These are phyloP conservation scores for Ceyx cyanopectus DNA, from an alignment of 2,113 vertebrate species.

Conservation along the genomic window DNA sequence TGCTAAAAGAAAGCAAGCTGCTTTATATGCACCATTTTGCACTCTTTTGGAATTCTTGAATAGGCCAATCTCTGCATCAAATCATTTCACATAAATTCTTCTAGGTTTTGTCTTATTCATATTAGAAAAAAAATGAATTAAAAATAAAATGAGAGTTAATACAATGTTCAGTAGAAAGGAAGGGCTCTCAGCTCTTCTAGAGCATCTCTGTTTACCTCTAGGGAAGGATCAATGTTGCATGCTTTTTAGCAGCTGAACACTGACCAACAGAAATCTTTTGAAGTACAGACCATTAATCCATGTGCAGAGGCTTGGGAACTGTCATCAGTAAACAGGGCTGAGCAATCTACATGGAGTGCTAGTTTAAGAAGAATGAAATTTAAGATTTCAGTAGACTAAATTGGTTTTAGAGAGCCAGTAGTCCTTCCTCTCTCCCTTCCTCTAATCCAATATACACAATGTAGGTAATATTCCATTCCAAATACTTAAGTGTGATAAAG, in stretches of 20 bases:
- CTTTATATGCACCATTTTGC: neutral
- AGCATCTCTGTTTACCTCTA: neutral
- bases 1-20: neutral
- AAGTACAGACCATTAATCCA: neutral
- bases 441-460: neutral
- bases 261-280: neutral
- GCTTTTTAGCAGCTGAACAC: neutral
- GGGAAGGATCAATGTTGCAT: neutral
- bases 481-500: neutral
- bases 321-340: neutral
- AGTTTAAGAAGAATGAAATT: neutral
- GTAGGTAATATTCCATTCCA: neutral
- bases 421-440: neutral
- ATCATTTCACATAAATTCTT: neutral
- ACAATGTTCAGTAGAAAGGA: neutral
- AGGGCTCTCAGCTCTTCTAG: neutral
- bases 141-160: neutral
- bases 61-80: neutral
- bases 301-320: neutral
- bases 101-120: neutral
- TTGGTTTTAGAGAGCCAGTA: neutral
- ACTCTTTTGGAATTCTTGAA: neutral
- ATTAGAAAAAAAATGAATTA: neutral
- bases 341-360: neutral
- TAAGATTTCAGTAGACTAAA: slow-evolving; percentile 3